Base-by-base conservation (phyloP, 2,797 vertebrate genomes). In the Xyrichtys novacula region DNA sequence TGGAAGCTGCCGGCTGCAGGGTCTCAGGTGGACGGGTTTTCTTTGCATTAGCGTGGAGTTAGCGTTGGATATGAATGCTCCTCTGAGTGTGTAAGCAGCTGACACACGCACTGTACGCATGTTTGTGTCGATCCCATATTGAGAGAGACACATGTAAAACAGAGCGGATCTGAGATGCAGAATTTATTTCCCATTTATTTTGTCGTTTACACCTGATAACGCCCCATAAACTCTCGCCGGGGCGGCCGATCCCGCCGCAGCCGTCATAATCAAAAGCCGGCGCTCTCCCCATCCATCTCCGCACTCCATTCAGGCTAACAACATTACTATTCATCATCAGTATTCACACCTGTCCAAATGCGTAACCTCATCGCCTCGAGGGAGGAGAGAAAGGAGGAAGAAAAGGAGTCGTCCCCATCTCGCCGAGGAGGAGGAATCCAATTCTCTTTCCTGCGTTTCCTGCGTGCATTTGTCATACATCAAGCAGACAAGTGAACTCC, bases 261-360 rank as follows among this genome's bases (percentile, higher is more conserved):
- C 46, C 38, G 20, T 77, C 63, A 66, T 75, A 76, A 82, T 85
- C 76, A 72, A 74, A 79, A 78, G 67, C 48, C 60, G 20, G 65
- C 19, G 8, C 67, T 61, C 7, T 12, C 73, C 73, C 64, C 54
- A 78, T 88, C 82, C 76, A 75, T 87, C 81, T 76, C 74, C 4
- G 48, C 50, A 26, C 75, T 71, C 53, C 66, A 72, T 84, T 80
- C 48, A 59, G 2, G 59, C 74, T 74, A 76, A 84, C 76, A 70
- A 54, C 73, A 80, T 88, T 66, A 80, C 83, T 78, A 83, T 88
- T 88, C 84, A 89, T 87, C 89, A 88, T 84, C 80, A 79, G 79
- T 75, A 73, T 85, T 88, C 88, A 82, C 87, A 87, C 81, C 89
- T 89, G 83, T 86, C 84, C 76, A 86, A 63, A 84, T 81, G 67